phyloP scores from a whole-genome alignment of 2,888 invertebrate species.

The Oscheius sp. region DNA sequence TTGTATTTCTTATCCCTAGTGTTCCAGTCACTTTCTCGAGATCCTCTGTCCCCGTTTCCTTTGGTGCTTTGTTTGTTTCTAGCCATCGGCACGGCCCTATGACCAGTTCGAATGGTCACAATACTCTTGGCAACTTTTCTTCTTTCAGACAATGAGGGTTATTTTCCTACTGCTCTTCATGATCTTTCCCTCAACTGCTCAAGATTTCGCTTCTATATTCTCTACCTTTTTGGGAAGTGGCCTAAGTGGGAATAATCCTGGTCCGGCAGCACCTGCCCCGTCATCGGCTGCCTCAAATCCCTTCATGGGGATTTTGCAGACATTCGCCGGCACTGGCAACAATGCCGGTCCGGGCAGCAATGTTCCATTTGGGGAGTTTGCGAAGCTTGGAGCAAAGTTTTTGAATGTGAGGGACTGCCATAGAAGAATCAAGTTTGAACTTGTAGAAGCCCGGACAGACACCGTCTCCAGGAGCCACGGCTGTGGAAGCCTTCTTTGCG shows the following conservation, averaged over 20 bases:
- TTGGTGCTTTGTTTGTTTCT: not conserved
- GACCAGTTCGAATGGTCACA: not conserved
- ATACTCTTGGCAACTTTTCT: not conserved
- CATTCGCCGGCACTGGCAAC: conserved; percentile 51
- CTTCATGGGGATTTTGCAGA: conserved; percentile 45
- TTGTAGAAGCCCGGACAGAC: conserved; percentile 26
- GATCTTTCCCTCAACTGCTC: conserved; percentile 7
- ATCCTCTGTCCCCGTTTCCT: not conserved
- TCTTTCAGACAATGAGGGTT: conserved; percentile 15
- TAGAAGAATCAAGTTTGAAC: not conserved
- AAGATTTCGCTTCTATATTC: conserved; percentile 30
- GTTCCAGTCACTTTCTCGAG: conserved; percentile 6
- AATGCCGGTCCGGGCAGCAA: conserved; percentile 44
- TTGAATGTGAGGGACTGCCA: conserved; percentile 1
- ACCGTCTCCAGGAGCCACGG: conserved; percentile 20
- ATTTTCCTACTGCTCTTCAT: conserved; percentile 28
- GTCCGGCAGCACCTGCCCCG: not conserved
- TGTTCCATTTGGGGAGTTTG: conserved; percentile 42
- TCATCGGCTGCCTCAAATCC: conserved; percentile 8
- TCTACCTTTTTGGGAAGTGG: conserved; percentile 33
- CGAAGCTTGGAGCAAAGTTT: conserved; percentile 37
- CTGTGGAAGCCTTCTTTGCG: conserved; percentile 30
- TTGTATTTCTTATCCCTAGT: not conserved
- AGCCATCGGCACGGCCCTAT: not conserved
- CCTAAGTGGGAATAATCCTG: conserved; percentile 27